phyloP scores from a whole-genome alignment of 2,888 invertebrate genomes.

The Deilephila porcellus region DNA sequence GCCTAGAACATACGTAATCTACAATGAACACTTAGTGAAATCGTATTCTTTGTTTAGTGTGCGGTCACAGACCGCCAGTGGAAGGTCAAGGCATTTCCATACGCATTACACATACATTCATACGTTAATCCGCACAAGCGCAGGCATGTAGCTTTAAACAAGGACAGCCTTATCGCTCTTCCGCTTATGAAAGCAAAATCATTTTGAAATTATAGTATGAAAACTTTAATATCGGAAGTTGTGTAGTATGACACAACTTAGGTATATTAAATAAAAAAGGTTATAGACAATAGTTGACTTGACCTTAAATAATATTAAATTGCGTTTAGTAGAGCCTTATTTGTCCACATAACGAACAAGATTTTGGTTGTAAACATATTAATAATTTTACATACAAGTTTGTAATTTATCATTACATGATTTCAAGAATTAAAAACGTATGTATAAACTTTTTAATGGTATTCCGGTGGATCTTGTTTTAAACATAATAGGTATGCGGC shows the following conservation, averaged over 20 bases:
- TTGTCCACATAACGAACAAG: too few relatives aligned
- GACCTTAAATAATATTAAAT: too few relatives aligned
- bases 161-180: conserved; percentile 63
- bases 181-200: conserved; percentile 62
- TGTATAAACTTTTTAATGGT: neutral
- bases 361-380: too few relatives aligned
- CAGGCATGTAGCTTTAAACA: conserved; percentile 54
- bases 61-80: conserved; percentile 67
- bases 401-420: neutral
- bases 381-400: too few relatives aligned
- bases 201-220: conserved; percentile 43
- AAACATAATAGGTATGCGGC: neutral
- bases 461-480: conserved; percentile 5
- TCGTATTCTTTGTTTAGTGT: conserved; percentile 36
- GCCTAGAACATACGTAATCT: conserved; percentile 7
- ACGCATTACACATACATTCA: conserved; percentile 45
- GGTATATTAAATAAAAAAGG: neutral
- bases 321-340: too few relatives aligned
- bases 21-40: conserved; percentile 26
- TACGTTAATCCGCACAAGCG: conserved; percentile 49
- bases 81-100: conserved; percentile 68
- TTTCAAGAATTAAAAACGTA: neutral
- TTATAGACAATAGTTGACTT: too few relatives aligned
- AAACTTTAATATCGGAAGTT: neutral
- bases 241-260: neutral